Percentiles rank a stretch among this genome's conserved stretches.
Conservation (phyloP, 2,113 vertebrate species). For the Lophochroa leadbeateri region DNA sequence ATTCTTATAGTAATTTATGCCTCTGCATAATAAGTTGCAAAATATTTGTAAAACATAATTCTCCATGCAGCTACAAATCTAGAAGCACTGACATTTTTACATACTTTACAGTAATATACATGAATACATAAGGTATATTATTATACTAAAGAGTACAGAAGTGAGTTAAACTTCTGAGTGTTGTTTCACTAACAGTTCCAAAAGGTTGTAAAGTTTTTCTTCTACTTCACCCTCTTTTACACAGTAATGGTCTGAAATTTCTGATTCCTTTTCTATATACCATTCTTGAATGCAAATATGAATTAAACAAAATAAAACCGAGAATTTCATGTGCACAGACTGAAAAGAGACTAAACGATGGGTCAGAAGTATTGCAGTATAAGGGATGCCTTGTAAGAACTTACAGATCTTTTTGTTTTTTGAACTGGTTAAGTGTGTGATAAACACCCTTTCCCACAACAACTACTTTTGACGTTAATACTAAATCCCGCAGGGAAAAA, state of each 20-base stretch:
- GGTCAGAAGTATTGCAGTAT: neutral
- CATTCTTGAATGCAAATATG: neutral
- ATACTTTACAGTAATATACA: neutral
- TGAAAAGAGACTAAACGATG: slow-evolving; percentile 29
- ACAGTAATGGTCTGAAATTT: neutral
- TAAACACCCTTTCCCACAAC: neutral
- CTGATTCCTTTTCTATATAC: neutral
- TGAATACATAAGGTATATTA: neutral
- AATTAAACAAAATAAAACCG: neutral
- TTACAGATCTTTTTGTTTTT: neutral
- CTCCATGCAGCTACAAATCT: neutral
- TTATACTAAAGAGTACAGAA: neutral
- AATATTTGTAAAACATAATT: neutral
- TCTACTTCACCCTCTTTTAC: neutral
- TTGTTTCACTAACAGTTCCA: neutral
- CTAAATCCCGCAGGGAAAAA: slow-evolving; percentile 3
- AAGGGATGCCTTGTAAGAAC: neutral
- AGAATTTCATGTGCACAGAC: neutral
- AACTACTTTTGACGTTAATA: slow-evolving; percentile 29
- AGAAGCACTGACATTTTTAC: neutral
- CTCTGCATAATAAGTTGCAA: neutral
- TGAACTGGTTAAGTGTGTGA: neutral
- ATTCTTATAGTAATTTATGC: neutral
- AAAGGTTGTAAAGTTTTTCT: neutral
- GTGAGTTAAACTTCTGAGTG: neutral